phyloP scores from a whole-genome alignment of 2,113 vertebrate species.

The Merops nubicus region DNA sequence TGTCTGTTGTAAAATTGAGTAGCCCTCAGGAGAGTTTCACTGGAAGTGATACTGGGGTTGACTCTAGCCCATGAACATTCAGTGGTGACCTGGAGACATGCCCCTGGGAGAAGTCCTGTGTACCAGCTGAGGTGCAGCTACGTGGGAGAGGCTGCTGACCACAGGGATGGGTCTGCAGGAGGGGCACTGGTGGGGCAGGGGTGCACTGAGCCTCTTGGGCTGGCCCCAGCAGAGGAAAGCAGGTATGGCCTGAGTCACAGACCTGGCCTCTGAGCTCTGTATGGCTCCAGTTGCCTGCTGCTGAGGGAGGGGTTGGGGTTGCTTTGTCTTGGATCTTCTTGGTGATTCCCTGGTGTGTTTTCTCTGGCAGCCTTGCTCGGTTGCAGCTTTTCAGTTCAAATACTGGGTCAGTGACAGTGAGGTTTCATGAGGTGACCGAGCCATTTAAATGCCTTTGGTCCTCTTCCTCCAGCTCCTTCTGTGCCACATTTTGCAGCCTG shows the following conservation, averaged over 20 bases:
- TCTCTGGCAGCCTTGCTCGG: neutral
- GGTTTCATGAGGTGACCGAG: neutral
- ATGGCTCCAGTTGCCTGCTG: neutral
- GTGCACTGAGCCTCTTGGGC: neutral
- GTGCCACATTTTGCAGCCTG: neutral
- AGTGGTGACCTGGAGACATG: rapidly evolving
- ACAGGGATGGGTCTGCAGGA: rapidly evolving
- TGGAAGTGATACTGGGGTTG: neutral
- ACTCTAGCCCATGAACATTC: rapidly evolving
- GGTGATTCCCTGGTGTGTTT: neutral
- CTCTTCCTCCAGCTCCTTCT: neutral
- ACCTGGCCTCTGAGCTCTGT: neutral
- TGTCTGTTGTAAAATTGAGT: rapidly evolving
- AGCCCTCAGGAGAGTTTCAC: neutral
- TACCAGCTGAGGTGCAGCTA: neutral
- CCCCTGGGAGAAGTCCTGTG: neutral
- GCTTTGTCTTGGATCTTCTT: neutral
- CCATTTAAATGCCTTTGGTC: neutral
- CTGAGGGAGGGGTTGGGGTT: neutral
- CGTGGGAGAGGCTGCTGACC: rapidly evolving
- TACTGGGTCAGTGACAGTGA: neutral
- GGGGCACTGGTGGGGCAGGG: neutral
- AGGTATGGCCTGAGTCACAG: rapidly evolving
- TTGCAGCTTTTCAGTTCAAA: neutral
- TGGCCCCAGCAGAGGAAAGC: rapidly evolving